Evolutionary conservation across 2,888 invertebrate species (phyloP).

Genomic region (Hydroisotoma schaefferi): DNA sequence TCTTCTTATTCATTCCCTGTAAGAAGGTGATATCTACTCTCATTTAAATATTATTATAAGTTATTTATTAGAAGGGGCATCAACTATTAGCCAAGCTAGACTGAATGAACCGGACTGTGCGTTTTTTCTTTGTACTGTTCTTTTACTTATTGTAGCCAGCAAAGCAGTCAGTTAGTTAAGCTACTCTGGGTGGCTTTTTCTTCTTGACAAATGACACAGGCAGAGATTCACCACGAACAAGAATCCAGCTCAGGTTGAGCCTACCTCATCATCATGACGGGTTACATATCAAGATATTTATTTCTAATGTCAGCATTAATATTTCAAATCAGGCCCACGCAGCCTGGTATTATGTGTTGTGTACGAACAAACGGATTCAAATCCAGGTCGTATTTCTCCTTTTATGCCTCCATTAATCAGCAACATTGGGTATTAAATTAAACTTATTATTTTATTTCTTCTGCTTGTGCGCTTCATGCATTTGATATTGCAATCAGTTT

Average conservation of each 20-base stretch:
- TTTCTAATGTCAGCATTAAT: conserved; percentile 16
- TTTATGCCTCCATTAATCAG: conserved; percentile 3
- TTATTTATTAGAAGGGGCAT: conserved; percentile 8
- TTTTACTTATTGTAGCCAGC: too few species aligned
- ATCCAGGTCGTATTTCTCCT: neutral
- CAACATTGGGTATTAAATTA: too few species aligned
- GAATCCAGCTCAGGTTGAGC: conserved; percentile 14
- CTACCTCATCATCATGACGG: conserved; percentile 11
- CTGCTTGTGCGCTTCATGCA: too few species aligned
- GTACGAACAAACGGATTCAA: neutral
- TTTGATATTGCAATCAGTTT: too few species aligned
- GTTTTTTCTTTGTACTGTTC: conserved; percentile 1
- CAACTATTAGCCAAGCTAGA: too few species aligned
- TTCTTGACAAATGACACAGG: conserved; percentile 37
- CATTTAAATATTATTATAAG: conserved; percentile 15
- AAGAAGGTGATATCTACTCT: conserved; percentile 7
- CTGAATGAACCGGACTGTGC: conserved; percentile 3
- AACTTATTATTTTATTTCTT: too few species aligned
- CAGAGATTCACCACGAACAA: conserved; percentile 14
- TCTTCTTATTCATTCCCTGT: too few species aligned
- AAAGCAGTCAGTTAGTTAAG: too few species aligned
- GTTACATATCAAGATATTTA: conserved; percentile 7
- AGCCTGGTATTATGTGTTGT: neutral
- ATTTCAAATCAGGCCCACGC: conserved; percentile 15
- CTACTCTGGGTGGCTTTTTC: conserved; percentile 34